These are phyloP conservation scores for Scotopteryx bipunctaria DNA, from an alignment of 2,888 invertebrate species.

Conservation along the genomic window DNA sequence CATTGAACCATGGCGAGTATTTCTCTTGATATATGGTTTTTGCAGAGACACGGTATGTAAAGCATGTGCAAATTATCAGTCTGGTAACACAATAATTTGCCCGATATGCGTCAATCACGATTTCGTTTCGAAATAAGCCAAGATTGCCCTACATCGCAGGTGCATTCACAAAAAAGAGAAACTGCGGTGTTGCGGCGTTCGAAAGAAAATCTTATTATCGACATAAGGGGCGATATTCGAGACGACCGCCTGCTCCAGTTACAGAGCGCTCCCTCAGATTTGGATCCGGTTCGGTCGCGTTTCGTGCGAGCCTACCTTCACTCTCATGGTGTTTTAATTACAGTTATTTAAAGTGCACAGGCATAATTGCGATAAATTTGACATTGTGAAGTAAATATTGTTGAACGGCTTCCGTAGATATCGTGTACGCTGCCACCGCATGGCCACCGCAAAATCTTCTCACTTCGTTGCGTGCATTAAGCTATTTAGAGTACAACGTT, in stretches of 20 bases:
- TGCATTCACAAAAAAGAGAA: conserved; percentile 80
- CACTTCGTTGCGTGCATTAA: conserved; percentile 13
- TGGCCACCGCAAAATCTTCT: conserved; percentile 11
- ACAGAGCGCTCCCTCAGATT: conserved; percentile 74
- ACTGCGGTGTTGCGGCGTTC: conserved; percentile 65
- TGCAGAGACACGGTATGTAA: conserved; percentile 14
- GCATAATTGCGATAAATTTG: conserved; percentile 32
- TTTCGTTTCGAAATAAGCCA: conserved; percentile 67
- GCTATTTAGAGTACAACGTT: not conserved
- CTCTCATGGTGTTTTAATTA: conserved; percentile 69
- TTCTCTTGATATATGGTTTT: conserved; percentile 3
- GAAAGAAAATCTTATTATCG: conserved; percentile 80
- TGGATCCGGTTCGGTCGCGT: conserved; percentile 78
- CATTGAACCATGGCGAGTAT: not conserved
- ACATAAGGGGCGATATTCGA: conserved; percentile 80
- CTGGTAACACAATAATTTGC: conserved; percentile 50
- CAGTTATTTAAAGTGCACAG: conserved; percentile 31
- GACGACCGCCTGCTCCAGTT: conserved; percentile 78
- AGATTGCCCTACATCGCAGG: conserved; percentile 76
- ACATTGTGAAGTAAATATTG: conserved; percentile 30
- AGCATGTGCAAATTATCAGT: conserved; percentile 36
- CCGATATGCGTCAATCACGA: conserved; percentile 67
- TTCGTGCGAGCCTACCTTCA: conserved; percentile 69
- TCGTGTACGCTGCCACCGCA: conserved; percentile 27
- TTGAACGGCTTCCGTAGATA: conserved; percentile 29